Conservation (phyloP, 2,888 invertebrate species). For the Ophonus ardosiacus region DNA sequence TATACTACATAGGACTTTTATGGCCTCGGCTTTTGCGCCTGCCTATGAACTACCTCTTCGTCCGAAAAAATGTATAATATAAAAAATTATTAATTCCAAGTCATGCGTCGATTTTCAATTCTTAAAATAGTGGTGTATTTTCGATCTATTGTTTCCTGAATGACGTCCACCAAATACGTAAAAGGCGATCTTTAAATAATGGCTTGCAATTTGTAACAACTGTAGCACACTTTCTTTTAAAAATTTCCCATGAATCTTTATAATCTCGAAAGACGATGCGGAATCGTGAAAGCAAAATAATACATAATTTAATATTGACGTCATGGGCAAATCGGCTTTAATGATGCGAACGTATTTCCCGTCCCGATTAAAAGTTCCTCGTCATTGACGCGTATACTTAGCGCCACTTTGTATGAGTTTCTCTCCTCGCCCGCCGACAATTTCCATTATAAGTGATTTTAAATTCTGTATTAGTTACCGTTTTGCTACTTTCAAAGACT, state of each 20-base stretch:
- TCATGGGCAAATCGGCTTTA: conserved; percentile 16
- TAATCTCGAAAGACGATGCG: background rate
- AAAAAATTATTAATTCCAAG: too few species aligned
- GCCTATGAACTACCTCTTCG: too few species aligned
- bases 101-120: too few species aligned
- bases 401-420: conserved; percentile 10
- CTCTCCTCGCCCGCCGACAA: background rate
- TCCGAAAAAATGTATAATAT: too few species aligned
- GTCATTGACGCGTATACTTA: conserved; percentile 32
- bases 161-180: background rate
- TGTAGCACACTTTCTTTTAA: background rate
- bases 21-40: too few species aligned
- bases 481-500: conserved; percentile 43
- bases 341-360: conserved; percentile 31
- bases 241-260: background rate
- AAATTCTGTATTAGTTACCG: conserved; percentile 44
- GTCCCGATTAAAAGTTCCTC: conserved; percentile 49
- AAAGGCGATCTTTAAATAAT: background rate
- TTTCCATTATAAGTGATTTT: conserved; percentile 49
- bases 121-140: too few species aligned
- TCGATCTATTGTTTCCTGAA: background rate
- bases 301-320: conserved; percentile 14
- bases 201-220: background rate
- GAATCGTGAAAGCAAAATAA: conserved; percentile 12
- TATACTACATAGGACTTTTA: too few species aligned